Evolutionary conservation across 2,113 vertebrate species (phyloP), one percentile per base, ranked within the genome.

Genomic region (Entelurus aequoreus): DNA sequence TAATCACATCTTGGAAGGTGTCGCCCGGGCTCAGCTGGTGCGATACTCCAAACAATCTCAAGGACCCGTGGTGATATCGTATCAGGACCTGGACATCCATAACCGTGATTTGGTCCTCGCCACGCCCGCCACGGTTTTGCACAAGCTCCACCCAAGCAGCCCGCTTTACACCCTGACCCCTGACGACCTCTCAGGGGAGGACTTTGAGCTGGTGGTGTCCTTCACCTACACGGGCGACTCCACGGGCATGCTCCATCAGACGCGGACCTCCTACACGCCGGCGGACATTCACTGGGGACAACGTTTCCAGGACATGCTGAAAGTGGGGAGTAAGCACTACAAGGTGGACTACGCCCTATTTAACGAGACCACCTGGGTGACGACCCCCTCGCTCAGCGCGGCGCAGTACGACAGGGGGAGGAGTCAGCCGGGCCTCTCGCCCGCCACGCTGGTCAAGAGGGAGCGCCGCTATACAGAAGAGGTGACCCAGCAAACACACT

Each of bases 221-320:
- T 98, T 98, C n/a, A 93, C 94, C 64, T 98, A 97, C 68, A 96
- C 92, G 0, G 96, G 92, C 0, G 97, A 99, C 83, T 94, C 94
- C 14, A 97, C 94, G 0, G 97, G 96, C 0, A 94, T 93, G 0
- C 94, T 95, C 1, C 95, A 98, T 80, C 97, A 99, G 71, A 96
- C 94, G 0, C 88, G 97, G 10, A 94, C 93, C 49, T 95, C 93
- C 0, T 99, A 98, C 4, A 77, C 90, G 0, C 92, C 94, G 2
- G 81, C 88, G 0, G 95, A 99, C 83, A 97, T 99, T 57, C 90
- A 91, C 54, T 99, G 97, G 97, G 95, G 95, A 0, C 93, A 95
- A 12, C 74, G 92, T 16, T 99, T 99, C 76, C 90, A 90, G 0
- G 93, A 98, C 0, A 89, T 97, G 62, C 49, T 98, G 67, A 91